Base-by-base conservation (phyloP, 2,113 vertebrate species). In the Cyanoderma ruficeps region DNA sequence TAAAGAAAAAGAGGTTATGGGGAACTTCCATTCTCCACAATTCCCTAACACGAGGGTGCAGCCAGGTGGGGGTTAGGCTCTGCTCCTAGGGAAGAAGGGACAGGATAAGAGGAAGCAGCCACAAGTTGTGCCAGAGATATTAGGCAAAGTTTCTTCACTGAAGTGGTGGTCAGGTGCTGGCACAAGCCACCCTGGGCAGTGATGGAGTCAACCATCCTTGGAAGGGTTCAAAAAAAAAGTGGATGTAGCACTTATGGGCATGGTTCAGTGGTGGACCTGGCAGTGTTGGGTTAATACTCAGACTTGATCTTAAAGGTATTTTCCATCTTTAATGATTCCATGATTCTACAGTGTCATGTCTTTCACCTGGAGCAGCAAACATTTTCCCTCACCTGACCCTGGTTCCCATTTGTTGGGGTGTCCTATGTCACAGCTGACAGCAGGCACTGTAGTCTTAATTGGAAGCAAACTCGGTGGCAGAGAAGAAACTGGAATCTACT, bases 361-460 rank as follows among this genome's bases (percentile, higher is more conserved):
- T 42, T 18, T 60, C 16, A 11, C 3, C 12, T 33, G 47, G 19
- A 53, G n/a, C 60, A 65, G 18, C 24, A 65, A 15, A 9, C 5
- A 0, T 33, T 74, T 35, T 35, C 37, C 39, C 27, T 41, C 15
- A 4, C 8, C 10, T 1, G 1, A 7, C 18, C 21, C n/a, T 19
- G 6, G 13, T 46, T 89, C 21, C 59, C 11, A 1, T 35, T 60
- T 85, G 2, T 9, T 5, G 28, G 30, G 31, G 2, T 52, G n/a
- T 25, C 11, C 6, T 23, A 7, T 44, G 56, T 31, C 53, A 19
- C 55, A 41, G 49, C 64, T 31, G 42, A 37, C 4, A 41, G 2
- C 7, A 60, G 30, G 3, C 2, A 1, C 27, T 39, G 8, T 16
- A 19, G 30, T 14, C 20, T 50, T 41, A 37, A 9, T 57, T 57